Conservation (phyloP, 2,888 invertebrate genomes). For the Drosophila crucigera region DNA sequence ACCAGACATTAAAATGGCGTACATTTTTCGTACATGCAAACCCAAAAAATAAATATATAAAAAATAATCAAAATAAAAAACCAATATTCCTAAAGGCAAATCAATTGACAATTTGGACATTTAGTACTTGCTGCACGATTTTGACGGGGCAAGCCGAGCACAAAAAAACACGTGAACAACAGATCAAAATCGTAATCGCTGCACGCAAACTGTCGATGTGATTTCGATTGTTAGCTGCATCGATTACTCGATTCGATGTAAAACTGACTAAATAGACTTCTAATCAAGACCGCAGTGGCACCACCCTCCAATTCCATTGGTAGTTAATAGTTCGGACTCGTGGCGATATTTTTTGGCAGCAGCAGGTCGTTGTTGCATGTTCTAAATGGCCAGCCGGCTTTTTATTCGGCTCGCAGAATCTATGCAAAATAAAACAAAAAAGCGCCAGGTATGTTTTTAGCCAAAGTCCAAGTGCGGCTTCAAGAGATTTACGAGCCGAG, state of each 20-base stretch:
- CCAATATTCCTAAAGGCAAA: constrained; percentile 41
- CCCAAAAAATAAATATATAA: constrained; percentile 1
- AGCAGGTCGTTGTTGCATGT: constrained; percentile 37
- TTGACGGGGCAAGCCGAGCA: constrained; percentile 29
- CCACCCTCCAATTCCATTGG: constrained; percentile 19
- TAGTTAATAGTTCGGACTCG: constrained; percentile 19
- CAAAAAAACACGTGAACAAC: constrained; percentile 31
- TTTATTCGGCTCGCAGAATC: constrained; percentile 53
- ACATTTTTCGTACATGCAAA: constrained; percentile 44
- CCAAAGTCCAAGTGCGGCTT: constrained; percentile 73
- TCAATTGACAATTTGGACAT: constrained; percentile 74
- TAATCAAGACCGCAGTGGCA: constrained; percentile 36
- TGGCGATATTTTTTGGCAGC: constrained; percentile 9
- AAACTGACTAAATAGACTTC: constrained; percentile 29
- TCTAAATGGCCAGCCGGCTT: constrained; percentile 65
- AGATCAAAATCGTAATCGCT: constrained; percentile 29
- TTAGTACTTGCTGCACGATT: constrained; percentile 73
- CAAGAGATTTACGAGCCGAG: constrained; percentile 78
- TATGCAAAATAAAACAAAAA: constrained; percentile 67
- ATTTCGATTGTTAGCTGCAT: constrained; percentile 44
- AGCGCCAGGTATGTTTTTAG: constrained; percentile 64
- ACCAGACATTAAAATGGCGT: constrained; percentile 28
- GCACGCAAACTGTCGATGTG: constrained; percentile 47
- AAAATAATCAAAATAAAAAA: constrained; percentile 18
- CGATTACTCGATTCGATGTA: constrained; percentile 26